Evolutionary conservation across 2,888 invertebrate species (phyloP), one percentile per base, ranked within the genome.

Genomic region (Cancer borealis): DNA sequence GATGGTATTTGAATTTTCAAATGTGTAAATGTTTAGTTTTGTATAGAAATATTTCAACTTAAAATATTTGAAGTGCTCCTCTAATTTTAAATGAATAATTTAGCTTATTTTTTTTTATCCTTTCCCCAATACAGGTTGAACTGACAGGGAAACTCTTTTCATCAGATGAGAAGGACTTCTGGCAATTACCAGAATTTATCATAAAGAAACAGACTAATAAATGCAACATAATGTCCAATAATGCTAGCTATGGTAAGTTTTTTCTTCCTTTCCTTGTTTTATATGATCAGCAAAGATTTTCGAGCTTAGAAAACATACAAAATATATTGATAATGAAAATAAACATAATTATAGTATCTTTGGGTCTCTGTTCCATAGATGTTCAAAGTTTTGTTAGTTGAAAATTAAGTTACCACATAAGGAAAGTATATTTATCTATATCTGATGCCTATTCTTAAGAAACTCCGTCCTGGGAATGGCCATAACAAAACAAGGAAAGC

Each of bases 151-250:
- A 95, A 66, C 95, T 95, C 26, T 95, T 93, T 92, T 92, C 94
- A 49, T 93, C 96, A 21, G 97, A 96, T 95, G 97, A 99, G 96
- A 98, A 98, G 96, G 99, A 99, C 96, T 99, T 98, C 96, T 98
- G 98, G 96, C 98, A 98, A 96, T 97, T 99, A n/a, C 99, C 99
- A 96, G 99, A 99, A 96, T 97, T 98, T 96, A 97, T 99, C 45
- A 98, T 99, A 96, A 97, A 98, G 96, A 95, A 95, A 79, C 95
- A 93, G n/a, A 92, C 95, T 92, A 98, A 98, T 96, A 99, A 99
- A 97, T 98, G 98, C 96, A 98, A 98, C 96, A 98, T 98, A 39
- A 97, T 98, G 91, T 98, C 98, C 0, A 98, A 98, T 94, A 98
- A 98, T 96, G 98, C 98, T 91, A 98, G 98, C 96, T 98, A 98